Evolutionary conservation across 2,113 vertebrate genomes (phyloP).

Genomic region (Neotoma lepida): DNA sequence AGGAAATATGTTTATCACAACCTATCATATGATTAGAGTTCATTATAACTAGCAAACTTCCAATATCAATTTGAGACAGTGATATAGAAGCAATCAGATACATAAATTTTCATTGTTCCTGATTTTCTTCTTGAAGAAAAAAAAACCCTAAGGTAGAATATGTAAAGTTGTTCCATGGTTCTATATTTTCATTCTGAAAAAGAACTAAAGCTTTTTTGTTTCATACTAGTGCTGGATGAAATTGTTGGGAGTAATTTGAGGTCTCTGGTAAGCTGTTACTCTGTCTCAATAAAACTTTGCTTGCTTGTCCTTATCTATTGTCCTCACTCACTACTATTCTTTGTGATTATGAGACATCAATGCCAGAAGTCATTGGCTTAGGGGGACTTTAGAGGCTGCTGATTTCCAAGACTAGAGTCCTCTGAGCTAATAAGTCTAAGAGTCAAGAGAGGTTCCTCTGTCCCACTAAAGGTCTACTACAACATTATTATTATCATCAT

Average conservation of each 20-base stretch:
- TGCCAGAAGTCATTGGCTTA: background rate
- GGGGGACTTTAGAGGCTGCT: background rate
- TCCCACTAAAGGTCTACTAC: background rate
- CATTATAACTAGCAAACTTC: background rate
- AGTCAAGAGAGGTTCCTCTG: background rate
- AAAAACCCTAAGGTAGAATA: background rate
- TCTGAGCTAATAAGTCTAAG: background rate
- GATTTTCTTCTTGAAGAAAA: background rate
- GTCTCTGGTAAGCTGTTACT: background rate
- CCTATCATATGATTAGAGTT: background rate
- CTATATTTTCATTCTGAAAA: background rate
- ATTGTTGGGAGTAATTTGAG: background rate
- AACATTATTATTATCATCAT: background rate
- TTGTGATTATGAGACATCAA: background rate
- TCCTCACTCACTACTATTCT: background rate
- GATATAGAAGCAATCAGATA: background rate
- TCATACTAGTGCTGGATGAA: background rate
- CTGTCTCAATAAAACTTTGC: background rate
- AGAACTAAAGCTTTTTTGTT: conserved; percentile 29
- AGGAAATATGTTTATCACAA: background rate
- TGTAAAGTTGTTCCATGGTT: background rate
- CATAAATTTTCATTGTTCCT: background rate
- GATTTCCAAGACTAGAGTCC: background rate
- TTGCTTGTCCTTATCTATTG: background rate
- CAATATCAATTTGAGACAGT: conserved; percentile 26